phyloP scores from a whole-genome alignment of 2,113 vertebrate genomes.

The Proteles cristata region DNA sequence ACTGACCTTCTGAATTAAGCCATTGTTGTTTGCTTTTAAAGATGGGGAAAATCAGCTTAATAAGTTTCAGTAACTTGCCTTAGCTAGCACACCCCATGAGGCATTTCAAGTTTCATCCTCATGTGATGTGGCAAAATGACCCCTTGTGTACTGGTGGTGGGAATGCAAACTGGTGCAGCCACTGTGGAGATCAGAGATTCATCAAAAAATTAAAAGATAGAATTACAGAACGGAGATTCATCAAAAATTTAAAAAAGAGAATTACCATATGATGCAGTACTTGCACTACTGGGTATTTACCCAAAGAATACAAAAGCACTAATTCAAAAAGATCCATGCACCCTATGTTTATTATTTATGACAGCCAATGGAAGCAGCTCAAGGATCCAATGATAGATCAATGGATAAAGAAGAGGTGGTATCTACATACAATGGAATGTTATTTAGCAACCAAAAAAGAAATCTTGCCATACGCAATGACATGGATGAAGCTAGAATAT shows the following conservation, averaged over 20 bases:
- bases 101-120: not conserved
- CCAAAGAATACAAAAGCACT: not conserved
- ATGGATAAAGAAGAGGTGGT: not conserved
- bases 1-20: not conserved
- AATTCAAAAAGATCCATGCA: not conserved
- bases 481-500: not conserved
- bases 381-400: not conserved
- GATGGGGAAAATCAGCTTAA: not conserved
- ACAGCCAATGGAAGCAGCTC: not conserved
- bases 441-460: not conserved
- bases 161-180: not conserved
- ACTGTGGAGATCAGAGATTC: not conserved
- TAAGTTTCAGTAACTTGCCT: not conserved
- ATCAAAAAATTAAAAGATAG: not conserved
- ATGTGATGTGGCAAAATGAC: not conserved
- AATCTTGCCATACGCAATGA: not conserved
- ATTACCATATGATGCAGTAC: not conserved
- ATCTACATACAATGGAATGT: not conserved
- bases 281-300: not conserved
- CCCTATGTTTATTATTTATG: not conserved
- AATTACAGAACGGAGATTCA: not conserved
- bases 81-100: not conserved
- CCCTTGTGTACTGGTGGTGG: not conserved
- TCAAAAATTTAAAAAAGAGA: not conserved
- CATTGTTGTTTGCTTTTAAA: not conserved